These are phyloP conservation scores for Apus apus DNA, from an alignment of 2,113 vertebrate species.

Conservation along the genomic window DNA sequence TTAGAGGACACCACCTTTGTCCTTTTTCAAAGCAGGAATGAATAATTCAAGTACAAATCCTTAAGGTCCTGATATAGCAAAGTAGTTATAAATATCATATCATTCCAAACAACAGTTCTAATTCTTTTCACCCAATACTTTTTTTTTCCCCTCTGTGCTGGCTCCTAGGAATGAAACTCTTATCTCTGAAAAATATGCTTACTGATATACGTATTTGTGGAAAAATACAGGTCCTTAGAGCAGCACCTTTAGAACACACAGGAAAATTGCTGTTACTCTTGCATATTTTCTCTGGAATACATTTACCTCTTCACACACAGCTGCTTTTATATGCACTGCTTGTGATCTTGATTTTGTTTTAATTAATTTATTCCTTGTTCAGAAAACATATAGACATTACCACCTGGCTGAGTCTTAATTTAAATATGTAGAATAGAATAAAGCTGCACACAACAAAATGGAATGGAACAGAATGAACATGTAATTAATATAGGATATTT, in stretches of 20 bases:
- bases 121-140: not conserved
- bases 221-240: not conserved
- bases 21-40: not conserved
- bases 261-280: not conserved
- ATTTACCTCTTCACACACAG: not conserved
- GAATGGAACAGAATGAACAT: not conserved
- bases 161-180: not conserved
- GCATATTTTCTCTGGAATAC: not conserved
- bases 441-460: not conserved
- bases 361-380: constrained; percentile 29
- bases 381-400: not conserved
- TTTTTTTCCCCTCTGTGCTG: not conserved
- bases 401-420: not conserved
- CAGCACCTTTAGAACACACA: not conserved
- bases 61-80: not conserved
- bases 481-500: not conserved
- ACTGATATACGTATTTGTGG: not conserved
- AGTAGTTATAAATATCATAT: not conserved
- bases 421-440: not conserved
- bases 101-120: not conserved
- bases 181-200: not conserved
- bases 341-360: constrained; percentile 4
- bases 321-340: not conserved
- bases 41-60: not conserved
- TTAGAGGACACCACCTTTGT: not conserved